phyloP scores from a whole-genome alignment of 2,113 vertebrate genomes.

The Phalacrocorax pelagicus region DNA sequence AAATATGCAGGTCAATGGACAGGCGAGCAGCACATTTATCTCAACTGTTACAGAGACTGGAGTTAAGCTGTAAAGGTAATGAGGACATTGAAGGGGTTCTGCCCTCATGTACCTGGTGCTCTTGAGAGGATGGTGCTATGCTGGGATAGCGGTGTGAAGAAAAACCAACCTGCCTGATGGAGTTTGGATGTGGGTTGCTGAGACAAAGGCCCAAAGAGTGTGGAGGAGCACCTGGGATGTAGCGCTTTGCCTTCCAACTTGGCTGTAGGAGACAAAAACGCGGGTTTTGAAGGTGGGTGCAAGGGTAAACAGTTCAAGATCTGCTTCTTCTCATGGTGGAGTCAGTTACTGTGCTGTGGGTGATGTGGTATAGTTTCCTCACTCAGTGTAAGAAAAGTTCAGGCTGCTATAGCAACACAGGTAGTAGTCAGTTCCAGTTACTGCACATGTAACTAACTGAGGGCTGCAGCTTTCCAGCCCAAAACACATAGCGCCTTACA shows the following conservation, averaged over 20 bases:
- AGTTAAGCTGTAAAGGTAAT: not conserved
- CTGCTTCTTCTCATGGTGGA: not conserved
- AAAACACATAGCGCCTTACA: not conserved
- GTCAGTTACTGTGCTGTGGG: not conserved
- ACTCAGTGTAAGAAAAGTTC: not conserved
- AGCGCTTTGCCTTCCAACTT: not conserved
- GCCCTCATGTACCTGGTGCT: not conserved
- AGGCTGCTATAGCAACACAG: not conserved
- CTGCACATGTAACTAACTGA: not conserved
- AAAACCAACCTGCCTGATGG: not conserved
- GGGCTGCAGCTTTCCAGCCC: not conserved
- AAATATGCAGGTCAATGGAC: not conserved
- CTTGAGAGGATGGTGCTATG: not conserved
- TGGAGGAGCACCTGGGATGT: not conserved
- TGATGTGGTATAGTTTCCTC: not conserved
- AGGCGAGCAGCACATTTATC: rapidly evolving
- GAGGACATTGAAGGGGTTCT: not conserved
- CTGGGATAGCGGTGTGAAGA: not conserved
- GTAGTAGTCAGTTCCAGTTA: not conserved
- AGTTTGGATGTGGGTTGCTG: not conserved
- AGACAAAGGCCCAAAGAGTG: not conserved
- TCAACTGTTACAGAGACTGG: not conserved
- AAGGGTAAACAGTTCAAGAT: not conserved
- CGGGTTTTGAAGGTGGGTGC: not conserved
- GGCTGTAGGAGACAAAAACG: not conserved